Evolutionary conservation across 2,888 invertebrate genomes (phyloP), one percentile per base, ranked within the genome.

Genomic region (Hyppa rectilinea): DNA sequence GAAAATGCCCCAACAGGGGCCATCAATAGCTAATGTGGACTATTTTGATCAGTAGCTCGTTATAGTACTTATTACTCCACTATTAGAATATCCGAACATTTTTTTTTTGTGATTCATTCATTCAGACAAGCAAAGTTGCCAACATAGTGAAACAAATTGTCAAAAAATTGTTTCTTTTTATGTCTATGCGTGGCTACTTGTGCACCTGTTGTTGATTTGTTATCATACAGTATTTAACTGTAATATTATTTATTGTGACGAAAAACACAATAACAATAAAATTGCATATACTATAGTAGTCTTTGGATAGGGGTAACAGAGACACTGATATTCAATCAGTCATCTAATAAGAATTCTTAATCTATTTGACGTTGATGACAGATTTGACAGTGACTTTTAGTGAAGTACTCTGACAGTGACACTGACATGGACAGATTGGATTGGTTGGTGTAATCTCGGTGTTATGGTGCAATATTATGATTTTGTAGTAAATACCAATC

Each of bases 401-500:
- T n/a, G n/a, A n/a, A n/a, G n/a, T n/a, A n/a, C n/a, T n/a, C n/a
- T n/a, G 52, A 26, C 61, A 63, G 7, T 61, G 26, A 61, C 50
- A 23, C 14, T 64, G 45, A 59, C 34, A 36, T 4, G 29, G 52
- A 36, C 14, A 4, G 1, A 14, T 4, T 9, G 20, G 5, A 3
- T 9, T 34, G 20, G 14, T 29, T 62, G 23, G 9, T 23, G 69
- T 10, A 31, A 56, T 55, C n/a, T n/a, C 23, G 6, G 9, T 17
- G n/a, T 2, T 14, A 23, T 36, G n/a, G 26, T 26, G 34, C 14
- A 53, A 31, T 53, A 23, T 53, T 70, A 47, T 17, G 47, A 58
- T 34, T 40, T 59, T 36, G 36, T n/a, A 43, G 43, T 43, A 36
- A 29, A n/a, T 38, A 45, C 75, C 71, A 71, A 71, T 71, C 52